A percentile compares a stretch with the other conserved stretches of the same genome.
Conservation (phyloP, 2,113 vertebrate genomes). For the Ardeotis arabs region DNA sequence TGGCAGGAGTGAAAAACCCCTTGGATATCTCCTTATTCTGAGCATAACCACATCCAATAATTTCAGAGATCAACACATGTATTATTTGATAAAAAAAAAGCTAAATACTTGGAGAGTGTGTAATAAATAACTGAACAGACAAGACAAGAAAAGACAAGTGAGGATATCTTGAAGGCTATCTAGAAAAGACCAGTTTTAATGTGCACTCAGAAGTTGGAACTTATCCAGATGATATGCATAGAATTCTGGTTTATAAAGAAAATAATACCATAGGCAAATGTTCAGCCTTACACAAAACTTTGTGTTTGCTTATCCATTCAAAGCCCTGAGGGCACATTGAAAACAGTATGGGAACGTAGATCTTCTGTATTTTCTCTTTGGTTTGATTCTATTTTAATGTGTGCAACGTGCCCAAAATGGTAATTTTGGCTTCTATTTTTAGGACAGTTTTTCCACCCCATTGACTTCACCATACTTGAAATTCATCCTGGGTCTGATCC, state of each 20-base stretch:
- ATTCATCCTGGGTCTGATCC: slow-evolving; percentile 82
- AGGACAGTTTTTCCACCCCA: slow-evolving; percentile 93
- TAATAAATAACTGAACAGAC: neutral
- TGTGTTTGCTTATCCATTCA: neutral
- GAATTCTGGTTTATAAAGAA: neutral
- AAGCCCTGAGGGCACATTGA: neutral
- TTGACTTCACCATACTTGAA: slow-evolving; percentile 86
- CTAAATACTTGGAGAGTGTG: neutral
- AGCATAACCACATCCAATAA: neutral
- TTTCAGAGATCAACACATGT: neutral
- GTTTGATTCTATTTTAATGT: neutral
- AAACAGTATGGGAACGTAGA: neutral
- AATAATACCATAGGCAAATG: neutral
- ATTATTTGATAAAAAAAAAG: neutral
- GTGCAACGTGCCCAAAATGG: neutral
- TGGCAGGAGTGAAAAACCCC: neutral
- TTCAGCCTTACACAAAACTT: neutral
- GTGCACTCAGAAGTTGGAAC: neutral
- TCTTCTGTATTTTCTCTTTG: neutral
- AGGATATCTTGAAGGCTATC: neutral
- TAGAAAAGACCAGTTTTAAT: neutral
- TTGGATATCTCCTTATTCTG: neutral
- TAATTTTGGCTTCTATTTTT: slow-evolving; percentile 17
- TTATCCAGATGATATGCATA: neutral
- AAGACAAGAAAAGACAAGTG: neutral